Evolutionary conservation across 2,888 invertebrate genomes (phyloP).

Genomic region (Anoplius nigerrimus): DNA sequence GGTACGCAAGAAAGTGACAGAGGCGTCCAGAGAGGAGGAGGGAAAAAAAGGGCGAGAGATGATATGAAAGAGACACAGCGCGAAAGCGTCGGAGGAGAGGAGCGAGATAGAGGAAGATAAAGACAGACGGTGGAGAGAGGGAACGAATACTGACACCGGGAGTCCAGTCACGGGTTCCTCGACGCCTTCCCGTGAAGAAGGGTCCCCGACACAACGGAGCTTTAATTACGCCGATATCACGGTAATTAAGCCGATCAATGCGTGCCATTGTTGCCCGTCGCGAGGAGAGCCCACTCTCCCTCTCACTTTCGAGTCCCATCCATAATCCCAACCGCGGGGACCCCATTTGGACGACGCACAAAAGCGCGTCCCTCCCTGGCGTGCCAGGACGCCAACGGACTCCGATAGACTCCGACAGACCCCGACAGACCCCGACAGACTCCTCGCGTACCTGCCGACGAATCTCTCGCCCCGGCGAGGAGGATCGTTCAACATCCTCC

Average conservation of each 20-base stretch:
- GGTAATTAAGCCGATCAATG: conserved; percentile 73
- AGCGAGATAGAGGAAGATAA: conserved; percentile 23
- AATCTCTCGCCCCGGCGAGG: conserved; percentile 26
- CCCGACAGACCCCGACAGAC: conserved; percentile 43
- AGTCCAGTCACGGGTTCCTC: conserved; percentile 59
- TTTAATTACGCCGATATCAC: conserved; percentile 74
- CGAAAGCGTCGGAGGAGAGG: conserved; percentile 28
- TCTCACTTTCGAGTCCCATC: conserved; percentile 33
- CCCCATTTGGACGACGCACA: conserved; percentile 34
- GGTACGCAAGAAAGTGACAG: conserved; percentile 51
- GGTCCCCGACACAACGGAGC: conserved; percentile 65
- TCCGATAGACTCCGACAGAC: conserved; percentile 36
- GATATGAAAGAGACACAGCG: conserved; percentile 16
- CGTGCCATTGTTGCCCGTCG: conserved; percentile 62
- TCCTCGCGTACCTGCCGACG: conserved; percentile 23
- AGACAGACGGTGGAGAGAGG: conserved; percentile 10
- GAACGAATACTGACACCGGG: conserved; percentile 45
- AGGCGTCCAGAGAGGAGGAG: conserved; percentile 20
- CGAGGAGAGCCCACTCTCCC: conserved; percentile 38
- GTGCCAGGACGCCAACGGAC: neutral
- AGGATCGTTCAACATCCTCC: conserved; percentile 38
- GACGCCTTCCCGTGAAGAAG: conserved; percentile 54
- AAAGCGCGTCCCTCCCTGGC: conserved; percentile 39
- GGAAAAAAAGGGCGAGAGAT: conserved; percentile 16
- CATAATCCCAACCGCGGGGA: conserved; percentile 46